Conservation (phyloP, 2,888 invertebrate species). For the Aphodius granarius region DNA sequence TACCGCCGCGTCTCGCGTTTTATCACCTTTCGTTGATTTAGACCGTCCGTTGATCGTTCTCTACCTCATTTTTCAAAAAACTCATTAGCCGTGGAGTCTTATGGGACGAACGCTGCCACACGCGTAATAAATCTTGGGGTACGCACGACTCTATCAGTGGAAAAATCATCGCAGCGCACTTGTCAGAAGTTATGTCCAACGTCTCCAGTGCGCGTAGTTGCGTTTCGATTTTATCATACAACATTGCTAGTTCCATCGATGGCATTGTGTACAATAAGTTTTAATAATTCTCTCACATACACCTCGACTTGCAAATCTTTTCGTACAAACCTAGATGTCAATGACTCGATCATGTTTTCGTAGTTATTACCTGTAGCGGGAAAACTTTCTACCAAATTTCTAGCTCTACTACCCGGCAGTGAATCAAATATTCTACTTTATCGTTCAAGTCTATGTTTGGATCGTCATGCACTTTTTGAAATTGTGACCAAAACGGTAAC, state of each 20-base stretch:
- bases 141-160: constrained; percentile 42
- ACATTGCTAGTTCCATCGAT: not conserved
- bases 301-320: constrained; percentile 1
- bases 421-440: constrained; percentile 12
- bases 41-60: constrained; percentile 33
- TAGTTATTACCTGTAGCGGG: constrained; percentile 33
- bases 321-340: not conserved
- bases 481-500: constrained; percentile 37
- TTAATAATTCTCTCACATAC: not conserved
- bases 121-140: constrained; percentile 36
- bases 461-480: constrained; percentile 35
- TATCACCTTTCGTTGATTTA: not conserved
- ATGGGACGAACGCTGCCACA: constrained; percentile 32
- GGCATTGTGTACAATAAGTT: not conserved
- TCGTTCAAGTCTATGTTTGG: constrained; percentile 20
- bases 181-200: constrained; percentile 2
- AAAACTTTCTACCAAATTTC: constrained; percentile 33
- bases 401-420: constrained; percentile 25
- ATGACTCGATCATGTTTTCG: constrained; percentile 23
- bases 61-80: constrained; percentile 33
- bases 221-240: constrained; percentile 9
- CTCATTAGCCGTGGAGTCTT: constrained; percentile 30
- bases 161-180: constrained; percentile 39
- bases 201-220: constrained; percentile 4
- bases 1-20: not conserved